Evolutionary conservation across 2,113 vertebrate species (phyloP).

Genomic region (Psettodes erumei): DNA sequence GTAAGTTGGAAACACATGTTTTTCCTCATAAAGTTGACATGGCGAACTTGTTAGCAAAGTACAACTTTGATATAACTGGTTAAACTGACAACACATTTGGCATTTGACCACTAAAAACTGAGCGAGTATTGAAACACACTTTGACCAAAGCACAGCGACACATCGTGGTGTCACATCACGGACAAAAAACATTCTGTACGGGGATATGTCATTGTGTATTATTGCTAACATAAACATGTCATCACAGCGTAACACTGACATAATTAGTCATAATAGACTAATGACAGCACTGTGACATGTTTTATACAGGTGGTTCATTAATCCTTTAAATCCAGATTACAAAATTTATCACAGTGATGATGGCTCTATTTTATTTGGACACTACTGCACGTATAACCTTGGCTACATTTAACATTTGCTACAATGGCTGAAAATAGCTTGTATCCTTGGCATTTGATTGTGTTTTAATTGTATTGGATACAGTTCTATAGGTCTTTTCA

Average conservation of each 20-base stretch:
- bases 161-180: background rate
- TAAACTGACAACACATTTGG: background rate
- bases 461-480: constrained; percentile 51
- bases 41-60: background rate
- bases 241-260: constrained; percentile 10
- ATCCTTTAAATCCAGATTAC: constrained; percentile 61
- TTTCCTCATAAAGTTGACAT: background rate
- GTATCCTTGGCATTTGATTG: constrained; percentile 26
- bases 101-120: background rate
- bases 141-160: background rate
- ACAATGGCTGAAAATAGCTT: constrained; percentile 49
- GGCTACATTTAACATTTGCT: constrained; percentile 37
- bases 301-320: constrained; percentile 12
- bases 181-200: background rate
- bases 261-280: constrained; percentile 15
- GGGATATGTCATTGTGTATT: background rate
- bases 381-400: constrained; percentile 25
- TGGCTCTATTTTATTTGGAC: constrained; percentile 21
- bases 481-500: constrained; percentile 47
- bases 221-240: constrained; percentile 9
- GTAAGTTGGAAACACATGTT: background rate
- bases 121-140: background rate
- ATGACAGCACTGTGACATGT: constrained; percentile 24
- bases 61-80: too few relatives aligned
- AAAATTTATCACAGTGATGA: constrained; percentile 12